Percentiles rank a stretch among this genome's conserved stretches.
phyloP scores from a whole-genome alignment of 2,888 invertebrate species.

The Diarsia dahlii region DNA sequence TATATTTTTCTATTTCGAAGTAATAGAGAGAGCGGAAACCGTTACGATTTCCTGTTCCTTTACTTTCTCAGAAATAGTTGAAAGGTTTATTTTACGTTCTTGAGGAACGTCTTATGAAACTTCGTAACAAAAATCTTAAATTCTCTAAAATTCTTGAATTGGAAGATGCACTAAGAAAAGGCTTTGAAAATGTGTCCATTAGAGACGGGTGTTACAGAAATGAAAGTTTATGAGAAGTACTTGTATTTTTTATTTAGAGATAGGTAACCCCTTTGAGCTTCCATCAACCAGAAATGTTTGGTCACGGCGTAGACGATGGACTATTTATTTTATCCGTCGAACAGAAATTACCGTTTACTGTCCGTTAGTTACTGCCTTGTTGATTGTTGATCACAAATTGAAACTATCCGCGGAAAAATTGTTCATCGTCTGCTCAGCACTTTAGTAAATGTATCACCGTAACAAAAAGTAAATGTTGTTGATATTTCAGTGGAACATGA shows the following conservation, averaged over 20 bases:
- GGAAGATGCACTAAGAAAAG: background rate
- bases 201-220: no score
- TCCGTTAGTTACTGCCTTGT: no score
- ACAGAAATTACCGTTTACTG: no score
- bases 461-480: constrained; percentile 21
- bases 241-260: no score
- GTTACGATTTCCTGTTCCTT: constrained; percentile 8
- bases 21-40: constrained; percentile 2
- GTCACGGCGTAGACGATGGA: background rate
- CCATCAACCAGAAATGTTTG: background rate
- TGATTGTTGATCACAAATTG: background rate
- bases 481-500: constrained; percentile 13
- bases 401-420: background rate
- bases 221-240: no score
- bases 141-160: background rate
- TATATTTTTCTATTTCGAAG: constrained; percentile 22
- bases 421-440: background rate
- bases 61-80: constrained; percentile 1
- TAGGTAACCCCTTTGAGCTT: background rate
- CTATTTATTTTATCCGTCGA: background rate
- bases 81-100: background rate
- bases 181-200: no score
- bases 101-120: background rate
- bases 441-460: constrained; percentile 5
- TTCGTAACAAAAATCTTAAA: background rate